Evolutionary conservation across 2,888 invertebrate species (phyloP), one percentile per base, ranked within the genome.

Genomic region (Nomada fucata): DNA sequence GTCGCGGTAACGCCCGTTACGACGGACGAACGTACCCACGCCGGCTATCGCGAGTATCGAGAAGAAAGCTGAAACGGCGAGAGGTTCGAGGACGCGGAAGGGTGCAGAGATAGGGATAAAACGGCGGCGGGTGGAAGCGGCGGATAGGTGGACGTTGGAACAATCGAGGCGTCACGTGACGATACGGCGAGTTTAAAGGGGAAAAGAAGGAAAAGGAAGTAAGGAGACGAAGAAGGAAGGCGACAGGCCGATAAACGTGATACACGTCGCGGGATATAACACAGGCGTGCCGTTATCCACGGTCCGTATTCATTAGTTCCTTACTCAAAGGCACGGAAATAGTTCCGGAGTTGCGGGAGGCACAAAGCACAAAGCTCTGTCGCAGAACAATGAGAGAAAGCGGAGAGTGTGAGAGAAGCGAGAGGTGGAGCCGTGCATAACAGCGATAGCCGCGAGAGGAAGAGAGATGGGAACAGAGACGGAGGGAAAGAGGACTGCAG

Each of bases 301-400:
- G 89, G 80, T 89, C 82, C 86, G 92, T 91, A 93, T 93, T 93
- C 93, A 93, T 93, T 93, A 93, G 93, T 92, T 93, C 91, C 92
- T 93, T 93, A 93, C 92, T 93, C 93, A 93, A 93, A 92, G 91
- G 90, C 92, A 90, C 90, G 90, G 90, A 91, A 91, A 92, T 92
- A 93, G 92, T 93, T 93, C 92, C 92, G 91, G 91, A 92, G 91
- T 92, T 91, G 89, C 87, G 86, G 83, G 89, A 90, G 89, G 90
- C 89, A 93, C 93, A 92, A 92, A 92, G 92, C 92, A 92, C 92
- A 92, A 92, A 92, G 93, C 93, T 92, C 90, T 88, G 90, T 90
- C 89, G 90, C 87, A 86, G 91, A 92, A 92, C 92, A 92, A 92
- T 92, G 92, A 92, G 91, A 88, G 90, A 84, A 80, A 82, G 86